These are phyloP conservation scores for Sarotherodon lohbergeri DNA, from an alignment of 2,113 vertebrate species.

Conservation along the genomic window DNA sequence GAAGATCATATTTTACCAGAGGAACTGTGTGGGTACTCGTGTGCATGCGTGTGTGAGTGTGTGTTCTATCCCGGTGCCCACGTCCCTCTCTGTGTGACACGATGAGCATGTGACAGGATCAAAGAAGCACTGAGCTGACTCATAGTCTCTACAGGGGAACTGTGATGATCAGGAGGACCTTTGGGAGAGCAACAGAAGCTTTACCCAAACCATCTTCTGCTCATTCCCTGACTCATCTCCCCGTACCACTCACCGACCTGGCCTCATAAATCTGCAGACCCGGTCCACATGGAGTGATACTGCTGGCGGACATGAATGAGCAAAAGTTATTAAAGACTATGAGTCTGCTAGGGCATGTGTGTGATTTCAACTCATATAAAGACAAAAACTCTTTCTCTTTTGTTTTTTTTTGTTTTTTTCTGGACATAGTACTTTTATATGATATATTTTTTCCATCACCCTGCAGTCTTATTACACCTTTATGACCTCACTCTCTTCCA, in stretches of 20 bases:
- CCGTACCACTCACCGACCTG: constrained; percentile 21
- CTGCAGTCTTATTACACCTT: not conserved
- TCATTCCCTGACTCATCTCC: constrained; percentile 28
- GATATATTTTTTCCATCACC: not conserved
- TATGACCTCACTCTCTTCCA: not conserved
- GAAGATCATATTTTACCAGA: constrained; percentile 26
- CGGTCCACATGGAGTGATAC: not conserved
- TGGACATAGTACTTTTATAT: not conserved
- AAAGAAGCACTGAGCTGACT: constrained; percentile 42
- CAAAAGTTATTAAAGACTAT: constrained; percentile 29
- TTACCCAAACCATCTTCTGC: constrained; percentile 29
- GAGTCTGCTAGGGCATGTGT: not conserved
- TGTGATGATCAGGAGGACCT: constrained; percentile 45
- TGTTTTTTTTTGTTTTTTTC: not conserved
- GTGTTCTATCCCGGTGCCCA: not conserved
- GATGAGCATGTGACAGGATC: constrained; percentile 35
- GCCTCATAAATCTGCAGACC: constrained; percentile 31
- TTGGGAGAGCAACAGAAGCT: constrained; percentile 24
- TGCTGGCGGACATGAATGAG: not conserved
- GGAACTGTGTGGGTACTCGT: not conserved
- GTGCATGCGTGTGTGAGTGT: not conserved
- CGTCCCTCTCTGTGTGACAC: constrained; percentile 24
- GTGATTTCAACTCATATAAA: not conserved
- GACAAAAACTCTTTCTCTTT: not conserved
- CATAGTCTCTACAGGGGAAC: constrained; percentile 21